A percentile compares a stretch with the other conserved stretches of the same genome.
Conservation (phyloP, 2,888 invertebrate species). For the Agrotis ipsilon region DNA sequence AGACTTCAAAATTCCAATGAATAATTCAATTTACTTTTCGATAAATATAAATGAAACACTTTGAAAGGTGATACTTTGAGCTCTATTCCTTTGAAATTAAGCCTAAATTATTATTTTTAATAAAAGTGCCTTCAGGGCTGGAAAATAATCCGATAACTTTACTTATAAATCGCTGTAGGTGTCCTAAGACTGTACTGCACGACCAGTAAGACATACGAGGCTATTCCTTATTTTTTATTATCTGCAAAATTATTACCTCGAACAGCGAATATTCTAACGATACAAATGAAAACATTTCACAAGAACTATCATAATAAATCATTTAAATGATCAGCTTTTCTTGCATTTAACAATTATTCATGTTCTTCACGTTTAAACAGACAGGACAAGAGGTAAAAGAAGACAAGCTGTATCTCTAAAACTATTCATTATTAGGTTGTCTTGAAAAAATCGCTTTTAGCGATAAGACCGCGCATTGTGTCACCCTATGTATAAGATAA, state of each 20-base stretch:
- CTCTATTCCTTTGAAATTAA: conserved; percentile 17
- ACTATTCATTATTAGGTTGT: too few species aligned
- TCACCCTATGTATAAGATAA: too few species aligned
- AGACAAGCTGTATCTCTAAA: conserved; percentile 30
- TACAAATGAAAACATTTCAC: conserved; percentile 11
- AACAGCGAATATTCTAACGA: conserved; percentile 2
- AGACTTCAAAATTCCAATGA: conserved; percentile 50
- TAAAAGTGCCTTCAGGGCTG: background rate
- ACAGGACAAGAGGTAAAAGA: conserved; percentile 3
- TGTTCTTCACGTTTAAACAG: background rate
- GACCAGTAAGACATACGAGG: conserved; percentile 11
- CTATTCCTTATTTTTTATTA: conserved; percentile 21
- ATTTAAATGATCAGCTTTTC: conserved; percentile 2
- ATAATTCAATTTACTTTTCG: conserved; percentile 63
- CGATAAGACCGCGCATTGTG: too few species aligned
- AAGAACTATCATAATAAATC: conserved; percentile 10
- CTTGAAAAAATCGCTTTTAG: too few species aligned
- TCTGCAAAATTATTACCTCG: conserved; percentile 13
- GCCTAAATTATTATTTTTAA: conserved; percentile 6
- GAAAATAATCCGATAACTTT: conserved; percentile 39
- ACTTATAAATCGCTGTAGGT: conserved; percentile 40
- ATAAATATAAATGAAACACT: conserved; percentile 39
- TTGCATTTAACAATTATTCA: background rate
- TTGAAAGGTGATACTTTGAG: conserved; percentile 20
- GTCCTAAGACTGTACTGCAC: conserved; percentile 20